Percentiles rank a stretch among this genome's conserved stretches.
phyloP scores from a whole-genome alignment of 2,888 invertebrate species.

The Macrophya alboannulata region DNA sequence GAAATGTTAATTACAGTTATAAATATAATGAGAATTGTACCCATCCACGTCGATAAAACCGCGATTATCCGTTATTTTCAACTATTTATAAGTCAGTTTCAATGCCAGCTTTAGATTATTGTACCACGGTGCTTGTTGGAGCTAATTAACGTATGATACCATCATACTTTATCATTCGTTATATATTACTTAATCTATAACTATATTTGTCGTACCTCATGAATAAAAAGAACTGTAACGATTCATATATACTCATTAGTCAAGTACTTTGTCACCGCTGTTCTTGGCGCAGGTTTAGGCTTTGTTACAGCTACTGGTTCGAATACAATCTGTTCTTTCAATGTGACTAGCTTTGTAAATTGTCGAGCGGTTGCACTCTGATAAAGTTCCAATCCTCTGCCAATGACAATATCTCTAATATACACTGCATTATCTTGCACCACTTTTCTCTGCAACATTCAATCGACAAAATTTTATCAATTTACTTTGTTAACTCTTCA shows the following conservation, averaged over 20 bases:
- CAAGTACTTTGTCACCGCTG: conserved; percentile 86
- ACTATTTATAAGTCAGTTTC: conserved; percentile 3
- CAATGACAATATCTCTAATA: conserved; percentile 83
- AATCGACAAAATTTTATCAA: conserved; percentile 8
- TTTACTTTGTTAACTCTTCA: conserved; percentile 30
- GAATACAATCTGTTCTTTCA: conserved; percentile 83
- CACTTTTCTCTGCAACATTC: conserved; percentile 85
- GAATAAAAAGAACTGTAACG: not conserved
- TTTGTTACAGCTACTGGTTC: conserved; percentile 82
- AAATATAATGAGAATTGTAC: not conserved
- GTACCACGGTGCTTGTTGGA: not conserved
- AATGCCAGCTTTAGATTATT: not conserved
- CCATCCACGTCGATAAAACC: not conserved
- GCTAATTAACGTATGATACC: not conserved
- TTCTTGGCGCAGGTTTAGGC: conserved; percentile 82
- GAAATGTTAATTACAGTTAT: not conserved
- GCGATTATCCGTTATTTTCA: not conserved
- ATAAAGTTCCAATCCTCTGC: conserved; percentile 75
- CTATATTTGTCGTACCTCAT: conserved; percentile 30
- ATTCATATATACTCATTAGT: conserved; percentile 85
- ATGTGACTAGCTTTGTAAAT: conserved; percentile 71
- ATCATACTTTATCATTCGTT: not conserved
- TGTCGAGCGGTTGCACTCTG: conserved; percentile 73
- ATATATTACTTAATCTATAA: conserved; percentile 23
- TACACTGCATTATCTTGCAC: conserved; percentile 86